These are phyloP conservation scores for Platyscapa corneri DNA, from an alignment of 1,140 invertebrate genomes.

Conservation along the genomic window DNA sequence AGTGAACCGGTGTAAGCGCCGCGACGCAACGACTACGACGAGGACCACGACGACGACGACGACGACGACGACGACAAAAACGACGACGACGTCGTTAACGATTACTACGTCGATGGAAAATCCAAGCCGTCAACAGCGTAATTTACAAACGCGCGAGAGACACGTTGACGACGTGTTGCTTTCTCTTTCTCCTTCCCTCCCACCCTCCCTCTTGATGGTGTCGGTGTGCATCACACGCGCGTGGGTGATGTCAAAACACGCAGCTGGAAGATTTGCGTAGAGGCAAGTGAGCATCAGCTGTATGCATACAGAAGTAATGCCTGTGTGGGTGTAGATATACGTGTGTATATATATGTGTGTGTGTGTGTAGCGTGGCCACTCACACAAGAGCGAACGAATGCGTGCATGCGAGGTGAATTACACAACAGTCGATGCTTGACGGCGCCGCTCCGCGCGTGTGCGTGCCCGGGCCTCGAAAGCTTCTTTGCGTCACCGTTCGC, in stretches of 20 bases:
- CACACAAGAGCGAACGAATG: neutral
- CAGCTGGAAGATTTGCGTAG: slow-evolving; percentile 10
- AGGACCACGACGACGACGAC: neutral
- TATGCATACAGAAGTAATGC: neutral
- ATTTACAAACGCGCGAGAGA: neutral
- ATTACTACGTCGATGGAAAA: neutral
- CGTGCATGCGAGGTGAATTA: neutral
- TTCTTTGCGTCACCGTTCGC: neutral
- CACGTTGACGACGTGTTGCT: neutral
- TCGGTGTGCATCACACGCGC: neutral
- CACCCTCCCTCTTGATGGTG: neutral
- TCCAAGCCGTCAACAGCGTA: neutral
- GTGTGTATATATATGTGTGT: too few species aligned
- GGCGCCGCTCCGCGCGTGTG: neutral
- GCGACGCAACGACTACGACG: slow-evolving; percentile 36
- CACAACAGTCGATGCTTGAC: neutral
- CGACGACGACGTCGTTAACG: too few species aligned
- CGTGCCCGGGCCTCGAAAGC: neutral
- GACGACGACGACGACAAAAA: neutral
- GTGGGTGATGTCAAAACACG: slow-evolving; percentile 17
- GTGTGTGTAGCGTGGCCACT: too few species aligned
- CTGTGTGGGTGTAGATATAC: too few species aligned
- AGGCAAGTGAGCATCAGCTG: slow-evolving; percentile 5
- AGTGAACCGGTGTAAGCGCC: slow-evolving; percentile 57
- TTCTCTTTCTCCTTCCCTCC: neutral